Conservation (phyloP, 2,113 vertebrate species). For the Osmerus mordax region DNA sequence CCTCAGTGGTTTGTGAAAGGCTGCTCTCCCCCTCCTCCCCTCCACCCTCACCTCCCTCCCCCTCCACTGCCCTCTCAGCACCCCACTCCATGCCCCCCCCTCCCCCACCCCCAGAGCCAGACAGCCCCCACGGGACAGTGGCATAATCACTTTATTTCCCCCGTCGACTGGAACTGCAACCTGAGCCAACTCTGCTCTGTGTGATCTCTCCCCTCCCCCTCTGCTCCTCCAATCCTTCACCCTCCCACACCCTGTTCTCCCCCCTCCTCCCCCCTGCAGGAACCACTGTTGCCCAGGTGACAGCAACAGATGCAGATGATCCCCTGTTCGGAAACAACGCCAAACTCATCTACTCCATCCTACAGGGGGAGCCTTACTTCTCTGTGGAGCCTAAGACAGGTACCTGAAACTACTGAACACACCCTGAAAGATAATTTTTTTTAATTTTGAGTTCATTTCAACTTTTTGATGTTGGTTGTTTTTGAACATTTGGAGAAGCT, state of each 20-base stretch:
- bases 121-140: conserved; percentile 52
- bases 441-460: too few relatives aligned
- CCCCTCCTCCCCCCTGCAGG: conserved; percentile 66
- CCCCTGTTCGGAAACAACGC: conserved; percentile 81
- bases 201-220: conserved; percentile 23
- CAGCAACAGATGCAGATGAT: conserved; percentile 88
- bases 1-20: conserved; percentile 30
- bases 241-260: not conserved
- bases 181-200: conserved; percentile 45
- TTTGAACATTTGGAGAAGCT: too few relatives aligned
- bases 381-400: conserved; percentile 94
- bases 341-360: conserved; percentile 87
- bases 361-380: conserved; percentile 93
- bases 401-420: conserved; percentile 45
- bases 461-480: not conserved
- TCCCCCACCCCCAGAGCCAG: conserved; percentile 30
- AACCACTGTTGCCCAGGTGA: conserved; percentile 88
- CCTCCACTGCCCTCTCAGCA: conserved; percentile 2
- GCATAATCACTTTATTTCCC: conserved; percentile 68
- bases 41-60: not conserved
- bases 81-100: conserved; percentile 5
- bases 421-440: too few relatives aligned
- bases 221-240: not conserved
- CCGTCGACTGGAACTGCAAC: conserved; percentile 47
- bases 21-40: not conserved